Evolutionary conservation across 2,113 vertebrate species (phyloP).

Genomic region (Phrynosoma platyrhinos): DNA sequence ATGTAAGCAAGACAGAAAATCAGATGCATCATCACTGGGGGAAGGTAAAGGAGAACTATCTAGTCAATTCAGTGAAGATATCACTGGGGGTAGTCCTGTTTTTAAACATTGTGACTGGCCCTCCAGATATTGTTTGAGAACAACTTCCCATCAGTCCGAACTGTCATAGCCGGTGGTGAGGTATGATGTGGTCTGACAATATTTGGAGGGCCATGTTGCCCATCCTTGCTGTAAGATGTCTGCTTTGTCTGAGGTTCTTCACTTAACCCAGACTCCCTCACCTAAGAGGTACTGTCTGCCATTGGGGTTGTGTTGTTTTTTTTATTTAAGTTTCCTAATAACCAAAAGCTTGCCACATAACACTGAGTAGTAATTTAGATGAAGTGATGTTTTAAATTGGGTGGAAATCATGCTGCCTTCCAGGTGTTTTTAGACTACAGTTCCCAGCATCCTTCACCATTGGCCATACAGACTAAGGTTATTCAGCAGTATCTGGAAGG

Average conservation of each 20-base stretch:
- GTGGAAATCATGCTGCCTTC: not conserved
- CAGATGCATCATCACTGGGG: not conserved
- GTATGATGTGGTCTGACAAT: no score
- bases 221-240: not conserved
- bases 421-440: not conserved
- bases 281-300: not conserved
- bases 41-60: conserved; percentile 15
- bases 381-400: not conserved
- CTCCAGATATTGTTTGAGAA: no score
- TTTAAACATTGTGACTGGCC: no score
- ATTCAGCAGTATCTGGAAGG: not conserved
- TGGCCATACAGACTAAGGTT: not conserved
- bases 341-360: no score
- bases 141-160: no score
- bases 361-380: no score
- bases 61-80: conserved; percentile 15
- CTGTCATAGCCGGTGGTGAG: no score
- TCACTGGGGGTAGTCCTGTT: not conserved
- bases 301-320: no score
- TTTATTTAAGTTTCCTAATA: no score
- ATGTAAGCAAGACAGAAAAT: not conserved
- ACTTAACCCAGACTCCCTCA: no score
- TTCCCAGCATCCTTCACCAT: not conserved
- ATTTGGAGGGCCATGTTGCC: no score
- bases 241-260: not conserved